These are phyloP conservation scores for Protobothrops mucrosquamatus DNA, from an alignment of 2,113 vertebrate species.

Conservation along the genomic window DNA sequence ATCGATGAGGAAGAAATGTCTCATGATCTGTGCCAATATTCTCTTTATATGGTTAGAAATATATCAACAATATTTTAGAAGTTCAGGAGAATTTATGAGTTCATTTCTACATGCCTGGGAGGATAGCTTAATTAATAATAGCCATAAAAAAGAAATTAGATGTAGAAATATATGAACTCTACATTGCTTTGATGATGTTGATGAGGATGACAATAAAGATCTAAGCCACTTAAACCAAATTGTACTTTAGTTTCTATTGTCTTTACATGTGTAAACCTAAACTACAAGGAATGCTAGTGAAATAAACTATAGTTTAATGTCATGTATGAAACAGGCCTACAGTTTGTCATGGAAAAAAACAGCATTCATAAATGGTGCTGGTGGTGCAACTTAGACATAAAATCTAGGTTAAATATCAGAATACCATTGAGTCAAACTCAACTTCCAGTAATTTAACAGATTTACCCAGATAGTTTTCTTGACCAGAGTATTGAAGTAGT, in stretches of 20 bases:
- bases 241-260: background rate
- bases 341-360: background rate
- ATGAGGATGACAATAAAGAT: background rate
- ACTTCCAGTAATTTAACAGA: background rate
- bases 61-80: background rate
- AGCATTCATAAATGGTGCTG: background rate
- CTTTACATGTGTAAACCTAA: background rate
- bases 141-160: background rate
- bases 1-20: background rate
- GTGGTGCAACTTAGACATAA: background rate
- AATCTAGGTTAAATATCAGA: background rate
- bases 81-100: background rate
- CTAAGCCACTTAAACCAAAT: background rate
- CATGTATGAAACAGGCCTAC: background rate
- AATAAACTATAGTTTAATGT: background rate
- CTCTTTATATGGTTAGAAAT: background rate
- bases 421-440: background rate
- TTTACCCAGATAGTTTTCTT: background rate
- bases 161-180: background rate
- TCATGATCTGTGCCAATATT: background rate
- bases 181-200: background rate
- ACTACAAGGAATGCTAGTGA: background rate
- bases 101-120: background rate
- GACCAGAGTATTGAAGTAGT: background rate
- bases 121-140: background rate